Evolutionary conservation across 1,140 invertebrate genomes (phyloP).

Genomic region (Stenopsyche tienmushanensis): DNA sequence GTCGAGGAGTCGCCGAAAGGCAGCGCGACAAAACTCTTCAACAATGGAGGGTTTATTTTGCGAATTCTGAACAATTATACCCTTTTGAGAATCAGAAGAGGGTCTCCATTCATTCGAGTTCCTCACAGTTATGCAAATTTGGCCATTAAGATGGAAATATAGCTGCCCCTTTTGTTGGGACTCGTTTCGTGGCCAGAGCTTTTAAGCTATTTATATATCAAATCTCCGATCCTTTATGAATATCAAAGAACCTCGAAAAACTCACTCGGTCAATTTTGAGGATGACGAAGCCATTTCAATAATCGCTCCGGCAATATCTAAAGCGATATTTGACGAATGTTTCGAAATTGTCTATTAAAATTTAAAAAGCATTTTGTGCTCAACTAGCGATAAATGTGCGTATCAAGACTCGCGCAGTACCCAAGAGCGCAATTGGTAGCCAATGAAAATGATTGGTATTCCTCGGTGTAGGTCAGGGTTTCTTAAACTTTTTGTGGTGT

Average conservation of each 20-base stretch:
- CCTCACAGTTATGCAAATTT: not conserved
- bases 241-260: not conserved
- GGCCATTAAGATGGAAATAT: not conserved
- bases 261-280: no score
- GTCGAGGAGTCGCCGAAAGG: not conserved
- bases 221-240: not conserved
- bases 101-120: not conserved
- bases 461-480: no score
- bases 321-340: no score
- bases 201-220: not conserved
- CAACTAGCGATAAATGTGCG: no score
- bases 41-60: not conserved
- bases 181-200: not conserved
- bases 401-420: no score
- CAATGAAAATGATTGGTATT: no score
- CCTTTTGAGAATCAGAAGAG: not conserved
- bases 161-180: not conserved
- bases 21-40: not conserved
- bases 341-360: no score
- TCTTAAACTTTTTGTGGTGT: no score
- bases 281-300: no score
- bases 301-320: no score
- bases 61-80: not conserved
- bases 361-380: no score
- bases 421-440: no score